Conservation (phyloP, 2,797 vertebrate species). For the Acanthurus tractus region DNA sequence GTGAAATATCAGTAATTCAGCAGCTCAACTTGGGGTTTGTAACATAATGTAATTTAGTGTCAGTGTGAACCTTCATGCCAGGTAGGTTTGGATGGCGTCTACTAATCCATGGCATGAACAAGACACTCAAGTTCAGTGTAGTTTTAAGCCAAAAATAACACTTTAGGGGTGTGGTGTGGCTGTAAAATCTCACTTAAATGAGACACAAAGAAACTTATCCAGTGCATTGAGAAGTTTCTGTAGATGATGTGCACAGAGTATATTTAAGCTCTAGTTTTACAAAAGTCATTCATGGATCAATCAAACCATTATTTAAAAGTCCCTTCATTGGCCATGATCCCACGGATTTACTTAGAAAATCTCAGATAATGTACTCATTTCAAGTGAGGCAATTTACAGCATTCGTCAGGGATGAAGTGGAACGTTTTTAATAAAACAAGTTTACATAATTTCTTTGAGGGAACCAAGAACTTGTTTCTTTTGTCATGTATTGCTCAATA, state of each 20-base stretch:
- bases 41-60: background rate
- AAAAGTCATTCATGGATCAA: background rate
- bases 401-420: background rate
- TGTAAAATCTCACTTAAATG: background rate
- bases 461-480: background rate
- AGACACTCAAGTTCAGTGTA: background rate
- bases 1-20: too few species aligned
- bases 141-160: slow-evolving; percentile 1
- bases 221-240: background rate
- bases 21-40: too few species aligned
- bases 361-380: background rate
- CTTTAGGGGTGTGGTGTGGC: background rate
- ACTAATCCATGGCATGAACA: background rate
- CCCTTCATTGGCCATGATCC: background rate
- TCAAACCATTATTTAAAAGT: background rate
- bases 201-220: background rate
- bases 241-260: background rate
- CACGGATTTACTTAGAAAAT: background rate
- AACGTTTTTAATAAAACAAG: background rate
- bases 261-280: background rate
- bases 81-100: background rate
- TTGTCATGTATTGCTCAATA: background rate
- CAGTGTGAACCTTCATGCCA: background rate
- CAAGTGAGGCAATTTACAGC: background rate
- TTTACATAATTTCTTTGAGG: background rate